Evolutionary conservation across 92 coral and sea anemone genomes (phyloP), one percentile per base, ranked within the genome.

Genomic region (Porites lobata): DNA sequence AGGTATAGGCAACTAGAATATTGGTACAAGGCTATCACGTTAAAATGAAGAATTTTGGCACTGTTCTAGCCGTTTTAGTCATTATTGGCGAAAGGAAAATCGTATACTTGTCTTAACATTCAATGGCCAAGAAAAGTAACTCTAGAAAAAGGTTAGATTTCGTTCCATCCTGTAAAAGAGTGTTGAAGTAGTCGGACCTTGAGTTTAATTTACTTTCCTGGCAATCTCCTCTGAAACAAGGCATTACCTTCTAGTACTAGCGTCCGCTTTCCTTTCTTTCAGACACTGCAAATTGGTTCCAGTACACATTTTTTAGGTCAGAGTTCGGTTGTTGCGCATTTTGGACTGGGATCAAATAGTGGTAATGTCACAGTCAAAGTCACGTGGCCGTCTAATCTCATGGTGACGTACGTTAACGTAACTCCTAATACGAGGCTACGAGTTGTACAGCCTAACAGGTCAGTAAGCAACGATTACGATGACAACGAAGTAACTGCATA

Each of bases 231-330:
- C 47, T 38, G 6, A 38, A 38, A 38, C 47, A 38, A 38, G 6
- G 47, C 47, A 38, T 38, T 38, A 38, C 47, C 47, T 38, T 38
- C 47, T 38, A 4, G 47, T 38, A 38, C 6, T 38, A 56, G 5
- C 17, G 0, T 56, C 17, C 47, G 0, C 47, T 14, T 7, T 17
- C 18, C 7, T 72, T 51, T 75, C 11, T 38, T 19, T 5, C 52
- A 96, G 99, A 94, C 98, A 3, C 94, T 94, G 61, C 98, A 96
- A 78, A 95, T 96, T n/a, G 98, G 99, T 22, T 96, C 99, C 84
- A 91, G 94, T 82, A 96, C 99, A 70, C 99, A 96, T 65, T 96
- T 79, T 73, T 86, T 96, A 50, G 99, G 98, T 6, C 99, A 96
- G 91, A 96, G 99, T 76, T 96, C 94, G 65, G 69, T 79, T 10